These are phyloP conservation scores for Phyto melanocephala DNA, from an alignment of 2,888 invertebrate species.

Conservation along the genomic window DNA sequence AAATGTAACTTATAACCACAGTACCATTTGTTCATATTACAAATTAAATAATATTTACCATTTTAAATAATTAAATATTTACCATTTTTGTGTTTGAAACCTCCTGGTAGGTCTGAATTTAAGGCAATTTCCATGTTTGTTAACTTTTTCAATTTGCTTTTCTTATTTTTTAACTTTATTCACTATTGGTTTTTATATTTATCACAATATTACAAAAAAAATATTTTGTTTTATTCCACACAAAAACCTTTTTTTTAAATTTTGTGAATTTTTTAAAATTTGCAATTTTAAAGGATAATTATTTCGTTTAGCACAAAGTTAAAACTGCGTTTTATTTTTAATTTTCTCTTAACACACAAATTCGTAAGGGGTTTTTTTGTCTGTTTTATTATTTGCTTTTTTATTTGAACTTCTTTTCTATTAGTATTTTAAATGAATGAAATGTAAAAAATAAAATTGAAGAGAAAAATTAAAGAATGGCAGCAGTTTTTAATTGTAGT, in stretches of 20 bases:
- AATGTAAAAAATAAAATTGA: conserved; percentile 33
- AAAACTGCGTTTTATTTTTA: conserved; percentile 52
- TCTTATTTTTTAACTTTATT: conserved; percentile 42
- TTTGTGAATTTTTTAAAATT: conserved; percentile 35
- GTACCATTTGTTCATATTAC: too few species aligned
- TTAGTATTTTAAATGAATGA: conserved; percentile 38
- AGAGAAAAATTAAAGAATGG: conserved; percentile 22
- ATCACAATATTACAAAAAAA: conserved; percentile 58
- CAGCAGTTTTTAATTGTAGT: conserved; percentile 32
- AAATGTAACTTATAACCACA: too few species aligned
- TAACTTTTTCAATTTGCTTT: conserved; percentile 58
- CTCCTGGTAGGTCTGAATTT: conserved; percentile 66
- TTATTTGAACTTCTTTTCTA: conserved; percentile 23
- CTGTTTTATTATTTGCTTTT: background rate
- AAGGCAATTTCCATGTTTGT: conserved; percentile 71
- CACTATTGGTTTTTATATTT: conserved; percentile 52
- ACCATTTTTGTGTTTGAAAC: conserved; percentile 72
- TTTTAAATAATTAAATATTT: conserved; percentile 49
- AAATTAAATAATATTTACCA: too few species aligned
- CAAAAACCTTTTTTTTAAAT: conserved; percentile 15
- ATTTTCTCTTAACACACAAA: conserved; percentile 41
- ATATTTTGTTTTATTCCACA: conserved; percentile 9
- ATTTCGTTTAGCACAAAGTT: conserved; percentile 21
- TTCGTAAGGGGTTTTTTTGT: conserved; percentile 20
- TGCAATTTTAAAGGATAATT: conserved; percentile 25